These are phyloP conservation scores for Dendrolimus punctatus DNA, from an alignment of 1,140 invertebrate genomes.

Conservation along the genomic window DNA sequence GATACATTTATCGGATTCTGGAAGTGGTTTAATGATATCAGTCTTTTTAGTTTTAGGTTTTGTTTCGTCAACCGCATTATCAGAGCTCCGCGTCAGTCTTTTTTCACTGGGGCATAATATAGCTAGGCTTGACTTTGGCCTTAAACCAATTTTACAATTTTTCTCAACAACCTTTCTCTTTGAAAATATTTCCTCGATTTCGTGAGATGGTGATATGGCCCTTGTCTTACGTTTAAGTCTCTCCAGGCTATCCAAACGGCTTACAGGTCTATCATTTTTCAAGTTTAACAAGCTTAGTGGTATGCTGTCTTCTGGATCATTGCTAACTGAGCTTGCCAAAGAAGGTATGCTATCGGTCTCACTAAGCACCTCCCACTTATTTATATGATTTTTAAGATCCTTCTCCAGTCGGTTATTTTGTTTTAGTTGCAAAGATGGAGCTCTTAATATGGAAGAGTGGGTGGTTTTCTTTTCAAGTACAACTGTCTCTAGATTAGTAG, in stretches of 20 bases:
- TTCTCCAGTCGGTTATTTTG: constrained; percentile 51
- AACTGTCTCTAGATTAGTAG: constrained; percentile 18
- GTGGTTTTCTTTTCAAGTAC: constrained; percentile 33
- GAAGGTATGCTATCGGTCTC: constrained; percentile 74
- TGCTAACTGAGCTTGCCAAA: constrained; percentile 56
- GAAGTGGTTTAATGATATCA: constrained; percentile 41
- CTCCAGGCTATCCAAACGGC: constrained; percentile 54
- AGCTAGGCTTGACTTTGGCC: constrained; percentile 61
- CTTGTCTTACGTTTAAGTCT: constrained; percentile 63
- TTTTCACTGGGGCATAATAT: constrained; percentile 53
- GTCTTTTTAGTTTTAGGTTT: constrained; percentile 44
- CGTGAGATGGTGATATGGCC: constrained; percentile 67
- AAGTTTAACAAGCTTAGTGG: constrained; percentile 64
- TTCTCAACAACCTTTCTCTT: constrained; percentile 57
- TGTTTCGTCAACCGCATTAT: constrained; percentile 37
- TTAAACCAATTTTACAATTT: constrained; percentile 42
- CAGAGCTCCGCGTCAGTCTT: constrained; percentile 51
- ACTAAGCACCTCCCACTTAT: constrained; percentile 73
- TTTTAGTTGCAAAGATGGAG: constrained; percentile 49
- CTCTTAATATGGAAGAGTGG: constrained; percentile 48
- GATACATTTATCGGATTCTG: constrained; percentile 23
- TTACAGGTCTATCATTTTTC: constrained; percentile 45
- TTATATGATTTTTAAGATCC: constrained; percentile 55
- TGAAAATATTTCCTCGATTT: constrained; percentile 66
- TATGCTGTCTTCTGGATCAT: constrained; percentile 69